Conservation (phyloP, 2,797 vertebrate species). For the Argyrosomus regius region DNA sequence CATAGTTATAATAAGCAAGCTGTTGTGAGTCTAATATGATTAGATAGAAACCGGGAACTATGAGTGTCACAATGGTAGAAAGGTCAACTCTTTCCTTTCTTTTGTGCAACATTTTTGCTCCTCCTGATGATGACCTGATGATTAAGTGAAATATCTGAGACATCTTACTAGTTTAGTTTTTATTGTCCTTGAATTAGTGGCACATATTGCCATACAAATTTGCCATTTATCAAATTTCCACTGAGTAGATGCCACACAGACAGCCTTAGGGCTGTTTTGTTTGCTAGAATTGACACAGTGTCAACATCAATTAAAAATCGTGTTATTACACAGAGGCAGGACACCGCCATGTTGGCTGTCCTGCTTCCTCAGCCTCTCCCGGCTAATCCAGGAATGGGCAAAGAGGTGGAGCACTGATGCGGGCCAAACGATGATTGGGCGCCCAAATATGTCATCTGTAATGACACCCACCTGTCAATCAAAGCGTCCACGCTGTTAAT, state of each 20-base stretch:
- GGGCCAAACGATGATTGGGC: too few relatives aligned
- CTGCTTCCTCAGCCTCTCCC: too few relatives aligned
- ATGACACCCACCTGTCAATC: too few relatives aligned
- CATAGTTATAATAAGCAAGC: conserved; percentile 14
- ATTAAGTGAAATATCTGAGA: not conserved
- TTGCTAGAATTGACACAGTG: too few relatives aligned
- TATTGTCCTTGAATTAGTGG: not conserved
- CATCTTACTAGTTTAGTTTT: not conserved
- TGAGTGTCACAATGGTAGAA: conserved; percentile 22
- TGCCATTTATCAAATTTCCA: not conserved
- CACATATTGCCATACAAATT: not conserved
- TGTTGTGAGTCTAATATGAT: conserved; percentile 38
- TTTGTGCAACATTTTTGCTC: not conserved
- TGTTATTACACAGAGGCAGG: too few relatives aligned
- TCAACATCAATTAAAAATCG: not conserved
- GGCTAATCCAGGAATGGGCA: too few relatives aligned
- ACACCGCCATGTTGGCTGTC: too few relatives aligned
- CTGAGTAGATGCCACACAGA: not conserved
- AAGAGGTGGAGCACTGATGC: too few relatives aligned
- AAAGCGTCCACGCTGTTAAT: too few relatives aligned
- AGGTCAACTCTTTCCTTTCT: not conserved
- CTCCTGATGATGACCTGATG: too few relatives aligned
- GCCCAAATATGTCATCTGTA: too few relatives aligned
- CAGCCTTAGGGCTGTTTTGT: not conserved
- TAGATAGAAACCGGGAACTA: conserved; percentile 13